Conservation (phyloP, 2,888 invertebrate genomes). For the Chrysina gloriosa region DNA sequence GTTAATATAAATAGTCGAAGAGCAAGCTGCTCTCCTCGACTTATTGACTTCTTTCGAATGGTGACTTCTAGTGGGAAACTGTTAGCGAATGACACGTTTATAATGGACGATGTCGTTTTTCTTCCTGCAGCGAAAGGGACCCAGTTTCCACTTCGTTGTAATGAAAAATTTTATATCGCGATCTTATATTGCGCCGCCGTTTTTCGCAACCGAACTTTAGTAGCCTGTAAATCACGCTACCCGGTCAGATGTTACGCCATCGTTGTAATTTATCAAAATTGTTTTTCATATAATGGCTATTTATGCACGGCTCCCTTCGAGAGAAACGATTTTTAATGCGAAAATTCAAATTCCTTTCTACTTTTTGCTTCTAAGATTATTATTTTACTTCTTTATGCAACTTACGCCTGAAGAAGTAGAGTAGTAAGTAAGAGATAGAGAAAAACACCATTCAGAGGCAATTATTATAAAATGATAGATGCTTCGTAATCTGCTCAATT, state of each 20-base stretch:
- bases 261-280: constrained; percentile 47
- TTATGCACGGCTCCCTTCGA: constrained; percentile 37
- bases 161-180: constrained; percentile 59
- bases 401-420: too few species aligned
- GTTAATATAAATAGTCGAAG: constrained; percentile 30
- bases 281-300: constrained; percentile 46
- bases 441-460: too few species aligned
- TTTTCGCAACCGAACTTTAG: constrained; percentile 39
- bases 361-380: constrained; percentile 18
- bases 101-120: constrained; percentile 56
- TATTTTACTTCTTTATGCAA: too few species aligned
- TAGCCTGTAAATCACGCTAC: constrained; percentile 39
- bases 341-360: constrained; percentile 25
- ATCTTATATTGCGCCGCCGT: constrained; percentile 42
- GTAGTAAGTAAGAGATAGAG: too few species aligned
- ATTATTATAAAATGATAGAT: too few species aligned
- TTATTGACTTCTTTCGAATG: constrained; percentile 48
- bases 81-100: constrained; percentile 56
- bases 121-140: constrained; percentile 48
- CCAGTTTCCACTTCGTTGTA: constrained; percentile 46
- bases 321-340: constrained; percentile 25
- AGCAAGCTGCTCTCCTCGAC: constrained; percentile 18
- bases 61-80: constrained; percentile 50
- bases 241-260: constrained; percentile 39
- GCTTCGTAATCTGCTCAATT: too few species aligned